Percentiles rank a stretch among this genome's conserved stretches.
These are phyloP conservation scores for Eumerus sabulonum DNA, from an alignment of 2,888 invertebrate genomes.

Conservation along the genomic window DNA sequence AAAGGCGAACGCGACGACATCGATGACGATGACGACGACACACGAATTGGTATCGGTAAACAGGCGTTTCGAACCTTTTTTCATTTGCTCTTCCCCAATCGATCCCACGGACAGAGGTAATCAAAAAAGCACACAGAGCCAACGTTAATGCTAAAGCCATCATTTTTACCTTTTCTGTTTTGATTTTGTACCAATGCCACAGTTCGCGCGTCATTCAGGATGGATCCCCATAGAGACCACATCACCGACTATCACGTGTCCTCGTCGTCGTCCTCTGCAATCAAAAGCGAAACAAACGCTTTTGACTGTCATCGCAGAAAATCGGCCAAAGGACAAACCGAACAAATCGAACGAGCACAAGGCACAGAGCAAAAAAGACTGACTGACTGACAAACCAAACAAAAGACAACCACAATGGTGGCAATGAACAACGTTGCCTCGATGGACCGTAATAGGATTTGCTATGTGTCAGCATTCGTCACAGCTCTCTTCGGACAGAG, in stretches of 20 bases:
- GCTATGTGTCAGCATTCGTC: conserved; percentile 38
- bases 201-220: too few species aligned
- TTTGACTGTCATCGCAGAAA: conserved; percentile 42
- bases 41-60: conserved; percentile 50
- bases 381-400: neutral
- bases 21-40: conserved; percentile 3
- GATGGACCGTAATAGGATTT: conserved; percentile 40
- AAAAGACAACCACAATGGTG: conserved; percentile 11
- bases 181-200: too few species aligned
- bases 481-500: conserved; percentile 19
- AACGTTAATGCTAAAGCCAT: too few species aligned
- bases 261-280: too few species aligned
- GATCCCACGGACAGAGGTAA: conserved; percentile 21
- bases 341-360: conserved; percentile 11
- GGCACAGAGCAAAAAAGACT: conserved; percentile 19
- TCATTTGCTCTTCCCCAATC: conserved; percentile 12
- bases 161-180: conserved; percentile 22
- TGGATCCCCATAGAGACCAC: too few species aligned
- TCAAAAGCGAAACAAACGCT: conserved; percentile 38
- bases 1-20: conserved; percentile 34
- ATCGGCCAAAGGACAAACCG: conserved; percentile 22
- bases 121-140: conserved; percentile 7
- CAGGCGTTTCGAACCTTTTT: conserved; percentile 48
- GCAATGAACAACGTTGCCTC: conserved; percentile 19
- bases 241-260: too few species aligned